Evolutionary conservation across 2,113 vertebrate species (phyloP).

Genomic region (Leptobrachium ailaonicum): DNA sequence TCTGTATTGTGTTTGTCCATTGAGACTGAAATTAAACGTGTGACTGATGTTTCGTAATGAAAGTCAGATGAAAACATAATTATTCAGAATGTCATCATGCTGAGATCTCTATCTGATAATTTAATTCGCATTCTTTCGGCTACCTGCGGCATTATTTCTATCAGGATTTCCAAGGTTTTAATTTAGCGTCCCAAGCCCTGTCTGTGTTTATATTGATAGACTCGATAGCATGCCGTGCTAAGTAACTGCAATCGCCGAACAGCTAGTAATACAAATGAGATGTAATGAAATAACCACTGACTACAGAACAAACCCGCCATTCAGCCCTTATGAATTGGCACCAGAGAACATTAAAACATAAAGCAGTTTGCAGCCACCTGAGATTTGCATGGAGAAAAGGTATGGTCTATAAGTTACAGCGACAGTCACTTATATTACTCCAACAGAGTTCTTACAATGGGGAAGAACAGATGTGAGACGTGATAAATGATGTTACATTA

Average conservation of each 20-base stretch:
- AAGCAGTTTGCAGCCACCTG: not conserved
- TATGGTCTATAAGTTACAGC: not conserved
- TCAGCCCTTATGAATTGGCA: not conserved
- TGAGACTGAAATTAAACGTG: not conserved
- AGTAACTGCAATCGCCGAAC: not conserved
- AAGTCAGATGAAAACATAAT: constrained; percentile 4
- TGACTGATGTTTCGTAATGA: not conserved
- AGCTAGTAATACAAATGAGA: constrained; percentile 2
- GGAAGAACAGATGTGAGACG: no score
- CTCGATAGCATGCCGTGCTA: not conserved
- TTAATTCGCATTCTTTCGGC: not conserved
- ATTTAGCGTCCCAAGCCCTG: not conserved
- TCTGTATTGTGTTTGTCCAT: not conserved
- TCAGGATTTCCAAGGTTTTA: constrained; percentile 14
- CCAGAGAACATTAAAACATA: not conserved
- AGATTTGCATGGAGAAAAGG: not conserved
- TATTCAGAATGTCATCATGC: constrained; percentile 3
- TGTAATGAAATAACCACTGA: not conserved
- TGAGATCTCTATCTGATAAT: not conserved
- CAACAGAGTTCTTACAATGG: no score
- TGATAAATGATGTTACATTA: no score
- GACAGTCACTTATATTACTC: not conserved
- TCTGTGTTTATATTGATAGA: not conserved
- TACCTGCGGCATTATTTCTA: not conserved
- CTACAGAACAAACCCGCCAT: constrained; percentile 2